Evolutionary conservation across 2,797 vertebrate species (phyloP).

Genomic region (Eulemur coronatus): DNA sequence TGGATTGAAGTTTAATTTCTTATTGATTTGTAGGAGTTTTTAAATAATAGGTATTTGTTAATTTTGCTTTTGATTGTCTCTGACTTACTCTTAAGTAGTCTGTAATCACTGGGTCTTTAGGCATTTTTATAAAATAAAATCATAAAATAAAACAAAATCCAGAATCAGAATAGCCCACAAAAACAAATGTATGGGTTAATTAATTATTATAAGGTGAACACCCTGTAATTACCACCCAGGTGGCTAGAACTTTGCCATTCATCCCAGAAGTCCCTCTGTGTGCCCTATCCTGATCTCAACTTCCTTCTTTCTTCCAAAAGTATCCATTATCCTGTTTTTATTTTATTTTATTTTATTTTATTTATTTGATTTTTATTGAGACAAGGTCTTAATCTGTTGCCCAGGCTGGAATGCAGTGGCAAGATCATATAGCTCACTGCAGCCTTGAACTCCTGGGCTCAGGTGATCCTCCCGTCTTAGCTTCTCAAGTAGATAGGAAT

Average conservation of each 20-base stretch:
- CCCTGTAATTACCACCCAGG: not conserved
- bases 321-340: not conserved
- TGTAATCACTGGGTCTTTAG: not conserved
- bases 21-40: not conserved
- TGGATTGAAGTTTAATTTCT: slow-evolving; percentile 2
- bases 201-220: not conserved
- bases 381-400: not conserved
- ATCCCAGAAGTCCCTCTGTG: not conserved
- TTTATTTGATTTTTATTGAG: not conserved
- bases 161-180: not conserved
- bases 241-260: not conserved
- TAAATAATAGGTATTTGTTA: not conserved
- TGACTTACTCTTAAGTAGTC: not conserved
- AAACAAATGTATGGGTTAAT: not conserved
- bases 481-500: not conserved
- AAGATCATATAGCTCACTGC: not conserved
- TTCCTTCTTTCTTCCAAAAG: not conserved
- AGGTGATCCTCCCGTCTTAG: not conserved
- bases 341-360: too few relatives aligned
- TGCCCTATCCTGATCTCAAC: not conserved
- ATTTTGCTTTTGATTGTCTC: not conserved
- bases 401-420: not conserved
- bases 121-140: not conserved
- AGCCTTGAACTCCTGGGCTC: not conserved
- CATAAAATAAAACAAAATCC: not conserved